Evolutionary conservation across 2,113 vertebrate species (phyloP).

Genomic region (Macroglossus sobrinus): DNA sequence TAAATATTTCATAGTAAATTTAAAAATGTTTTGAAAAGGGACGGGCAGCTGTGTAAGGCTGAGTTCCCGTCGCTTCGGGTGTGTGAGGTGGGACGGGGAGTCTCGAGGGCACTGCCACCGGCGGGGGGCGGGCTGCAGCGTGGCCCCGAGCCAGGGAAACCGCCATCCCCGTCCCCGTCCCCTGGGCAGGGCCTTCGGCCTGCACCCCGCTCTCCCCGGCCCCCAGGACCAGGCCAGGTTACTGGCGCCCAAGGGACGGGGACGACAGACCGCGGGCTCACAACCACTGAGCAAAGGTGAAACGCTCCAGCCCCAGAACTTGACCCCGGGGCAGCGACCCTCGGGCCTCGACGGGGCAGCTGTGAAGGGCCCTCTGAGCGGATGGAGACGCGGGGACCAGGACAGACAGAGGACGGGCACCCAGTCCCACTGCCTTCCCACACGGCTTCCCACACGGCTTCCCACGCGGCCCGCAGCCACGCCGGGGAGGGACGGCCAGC

Average conservation of each 20-base stretch:
- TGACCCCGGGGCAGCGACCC: rapidly evolving
- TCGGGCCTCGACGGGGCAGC: rapidly evolving
- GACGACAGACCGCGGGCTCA: rapidly evolving
- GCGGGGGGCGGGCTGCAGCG: rapidly evolving
- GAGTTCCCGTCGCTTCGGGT: neutral
- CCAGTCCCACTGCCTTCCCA: rapidly evolving
- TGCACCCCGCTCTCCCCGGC: neutral
- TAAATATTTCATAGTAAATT: slow-evolving; percentile 58
- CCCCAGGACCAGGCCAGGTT: neutral
- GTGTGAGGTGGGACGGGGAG: neutral
- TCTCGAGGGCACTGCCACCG: rapidly evolving
- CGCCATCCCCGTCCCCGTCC: no score
- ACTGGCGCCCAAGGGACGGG: neutral
- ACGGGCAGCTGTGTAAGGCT: neutral
- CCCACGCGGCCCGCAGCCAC: neutral
- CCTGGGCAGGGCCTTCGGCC: rapidly evolving
- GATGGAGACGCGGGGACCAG: neutral
- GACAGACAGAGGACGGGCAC: rapidly evolving
- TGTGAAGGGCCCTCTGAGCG: rapidly evolving
- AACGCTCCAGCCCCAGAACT: rapidly evolving
- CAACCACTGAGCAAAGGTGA: no score
- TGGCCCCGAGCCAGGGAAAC: rapidly evolving
- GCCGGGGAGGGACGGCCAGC: no score
- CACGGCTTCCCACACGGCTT: neutral
- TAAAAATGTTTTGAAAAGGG: slow-evolving; percentile 53